phyloP scores from a whole-genome alignment of 2,797 vertebrate genomes.

The Botia kubotai region DNA sequence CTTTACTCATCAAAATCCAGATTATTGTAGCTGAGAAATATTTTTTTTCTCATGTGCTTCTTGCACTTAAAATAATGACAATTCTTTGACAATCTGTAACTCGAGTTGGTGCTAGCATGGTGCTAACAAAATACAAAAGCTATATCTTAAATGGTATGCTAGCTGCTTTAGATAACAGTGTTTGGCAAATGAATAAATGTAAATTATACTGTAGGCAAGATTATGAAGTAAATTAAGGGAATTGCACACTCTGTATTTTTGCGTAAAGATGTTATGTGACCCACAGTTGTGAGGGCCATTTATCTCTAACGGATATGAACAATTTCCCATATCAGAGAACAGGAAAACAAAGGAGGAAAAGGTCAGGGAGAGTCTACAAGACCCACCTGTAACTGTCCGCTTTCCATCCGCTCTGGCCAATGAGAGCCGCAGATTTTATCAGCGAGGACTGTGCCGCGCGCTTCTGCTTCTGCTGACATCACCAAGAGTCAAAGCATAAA shows the following conservation, averaged over 20 bases:
- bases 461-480: slow-evolving; percentile 12
- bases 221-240: background rate
- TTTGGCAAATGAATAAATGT: background rate
- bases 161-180: background rate
- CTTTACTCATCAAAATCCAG: too few relatives aligned
- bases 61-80: background rate
- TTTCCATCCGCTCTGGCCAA: background rate
- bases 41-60: too few relatives aligned
- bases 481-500: slow-evolving; percentile 1
- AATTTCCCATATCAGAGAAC: slow-evolving; percentile 57
- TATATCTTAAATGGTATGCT: too few relatives aligned
- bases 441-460: background rate
- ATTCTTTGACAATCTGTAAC: too few relatives aligned
- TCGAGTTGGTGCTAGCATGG: too few relatives aligned
- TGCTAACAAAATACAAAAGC: too few relatives aligned
- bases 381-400: slow-evolving; percentile 51
- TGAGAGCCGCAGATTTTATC: slow-evolving; percentile 5
- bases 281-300: slow-evolving; percentile 3
- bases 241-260: background rate
- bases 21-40: too few relatives aligned
- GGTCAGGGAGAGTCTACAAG: slow-evolving; percentile 40
- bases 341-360: slow-evolving; percentile 51
- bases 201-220: background rate
- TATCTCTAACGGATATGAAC: slow-evolving; percentile 57
- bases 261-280: background rate